phyloP scores from a whole-genome alignment of 2,888 invertebrate species.

The Cenopis cana region DNA sequence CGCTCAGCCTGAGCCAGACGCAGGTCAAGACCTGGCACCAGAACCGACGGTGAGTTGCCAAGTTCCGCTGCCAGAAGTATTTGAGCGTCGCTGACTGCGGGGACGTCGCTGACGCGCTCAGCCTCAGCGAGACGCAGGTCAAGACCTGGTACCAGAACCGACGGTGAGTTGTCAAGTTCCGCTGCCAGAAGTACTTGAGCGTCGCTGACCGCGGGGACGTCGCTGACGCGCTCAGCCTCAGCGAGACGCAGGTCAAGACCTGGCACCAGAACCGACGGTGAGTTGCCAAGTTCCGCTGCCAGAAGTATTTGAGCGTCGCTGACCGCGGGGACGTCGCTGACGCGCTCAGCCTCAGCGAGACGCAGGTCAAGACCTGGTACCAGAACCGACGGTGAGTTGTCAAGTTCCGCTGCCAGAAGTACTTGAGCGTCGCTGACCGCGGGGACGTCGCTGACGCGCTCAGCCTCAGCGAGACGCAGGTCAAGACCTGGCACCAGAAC shows the following conservation, averaged over 20 bases:
- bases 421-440: too few species aligned
- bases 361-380: slow-evolving; percentile 98
- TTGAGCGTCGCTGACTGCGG: slow-evolving; percentile 96
- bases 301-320: slow-evolving; percentile 97
- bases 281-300: slow-evolving; percentile 96
- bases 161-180: slow-evolving; percentile 81
- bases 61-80: slow-evolving; percentile 97
- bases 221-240: too few species aligned
- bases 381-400: slow-evolving; percentile 91
- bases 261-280: too few species aligned
- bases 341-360: slow-evolving; percentile 94
- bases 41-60: too few species aligned
- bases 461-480: too few species aligned
- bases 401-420: background rate
- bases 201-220: too few species aligned
- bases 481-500: too few species aligned
- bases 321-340: slow-evolving; percentile 97
- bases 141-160: slow-evolving; percentile 98
- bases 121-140: slow-evolving; percentile 96
- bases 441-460: too few species aligned
- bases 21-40: too few species aligned
- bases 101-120: slow-evolving; percentile 95
- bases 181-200: too few species aligned
- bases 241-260: too few species aligned
- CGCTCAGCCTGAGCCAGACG: too few species aligned